Base-by-base conservation (phyloP, 2,888 invertebrate genomes). In the Tenodera sinensis region DNA sequence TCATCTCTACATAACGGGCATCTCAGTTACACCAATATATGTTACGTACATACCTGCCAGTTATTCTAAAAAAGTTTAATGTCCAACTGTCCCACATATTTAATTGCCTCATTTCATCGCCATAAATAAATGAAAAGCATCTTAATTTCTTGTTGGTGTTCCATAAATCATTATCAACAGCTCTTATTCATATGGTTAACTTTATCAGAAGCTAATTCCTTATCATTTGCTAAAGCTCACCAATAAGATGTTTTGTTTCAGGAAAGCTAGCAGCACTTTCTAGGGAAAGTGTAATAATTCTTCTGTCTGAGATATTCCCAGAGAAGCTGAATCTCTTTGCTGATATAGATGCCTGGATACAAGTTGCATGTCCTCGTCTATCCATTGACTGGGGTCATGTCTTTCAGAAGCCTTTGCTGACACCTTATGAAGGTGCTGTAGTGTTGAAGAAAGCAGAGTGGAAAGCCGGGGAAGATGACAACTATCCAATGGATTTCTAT, bases 401-500 rank as follows among this genome's bases (percentile, higher is more conserved):
- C 1, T 99, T 99, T 93, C 81, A 89, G 20, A 97, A 97, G 91
- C 99, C 99, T 0, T 94, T 99, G 83, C 94, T 99, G 3, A 98
- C 98, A 86, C 98, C 99, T 0, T 99, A 99, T 93, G 99, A 99
- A 94, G 95, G 97, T 88, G 96, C 97, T 14, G 96, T 97, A 1
- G 95, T 96, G 27, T 93, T 98, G 89, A 89, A 89, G 20, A 90
- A 90, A 12, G 90, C 90, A 30, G 93, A 93, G 88, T 94, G 94
- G 91, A 95, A 96, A 20, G 94, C 93, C 89, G 93, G 93, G 89
- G 94, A 94, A 91, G 94, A 90, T 83, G 90, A 91, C 7, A 91
- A 92, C 83, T 99, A 99, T 94, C 99, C 99, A 0, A 99, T 99
- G 99, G 99, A 99, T 93, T 99, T 98, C 93, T 99, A 99, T 94